phyloP scores from a whole-genome alignment of 2,888 invertebrate genomes.

The Strigamia crassipes region DNA sequence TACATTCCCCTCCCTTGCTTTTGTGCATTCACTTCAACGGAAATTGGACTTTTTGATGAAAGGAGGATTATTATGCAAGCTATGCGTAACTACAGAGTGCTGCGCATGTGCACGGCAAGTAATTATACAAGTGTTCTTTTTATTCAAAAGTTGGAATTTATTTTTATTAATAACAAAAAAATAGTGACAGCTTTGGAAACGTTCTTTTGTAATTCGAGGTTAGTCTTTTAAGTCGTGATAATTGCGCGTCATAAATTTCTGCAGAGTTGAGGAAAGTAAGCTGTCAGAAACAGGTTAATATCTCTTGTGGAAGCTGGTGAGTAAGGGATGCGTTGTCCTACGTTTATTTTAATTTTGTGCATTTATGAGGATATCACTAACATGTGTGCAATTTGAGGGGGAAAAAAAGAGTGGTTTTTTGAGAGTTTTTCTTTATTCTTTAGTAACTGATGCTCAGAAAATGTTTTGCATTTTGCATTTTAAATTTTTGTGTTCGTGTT shows the following conservation, averaged over 20 bases:
- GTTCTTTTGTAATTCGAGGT: neutral
- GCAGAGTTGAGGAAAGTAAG: neutral
- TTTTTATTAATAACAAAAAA: too few species aligned
- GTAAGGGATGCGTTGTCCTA: too few species aligned
- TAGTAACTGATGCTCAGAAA: too few species aligned
- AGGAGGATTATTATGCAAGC: neutral
- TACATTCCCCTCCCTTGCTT: neutral
- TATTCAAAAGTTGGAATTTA: neutral
- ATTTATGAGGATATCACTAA: too few species aligned
- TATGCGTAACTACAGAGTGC: neutral
- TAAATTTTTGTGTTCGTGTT: too few species aligned
- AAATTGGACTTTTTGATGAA: constrained; percentile 6
- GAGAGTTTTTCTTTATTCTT: too few species aligned
- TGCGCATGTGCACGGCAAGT: neutral
- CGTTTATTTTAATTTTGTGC: too few species aligned
- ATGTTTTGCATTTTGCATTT: too few species aligned
- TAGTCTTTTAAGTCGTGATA: neutral
- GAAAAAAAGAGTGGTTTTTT: too few species aligned
- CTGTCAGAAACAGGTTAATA: neutral
- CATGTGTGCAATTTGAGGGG: too few species aligned
- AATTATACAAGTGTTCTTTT: neutral
- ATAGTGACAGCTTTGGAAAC: too few species aligned
- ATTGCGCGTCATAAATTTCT: neutral
- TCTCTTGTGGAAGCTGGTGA: too few species aligned
- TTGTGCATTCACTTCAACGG: neutral